Percentiles rank a stretch among this genome's conserved stretches.
These are phyloP conservation scores for Labroides dimidiatus DNA, from an alignment of 2,797 vertebrate genomes.

Conservation along the genomic window DNA sequence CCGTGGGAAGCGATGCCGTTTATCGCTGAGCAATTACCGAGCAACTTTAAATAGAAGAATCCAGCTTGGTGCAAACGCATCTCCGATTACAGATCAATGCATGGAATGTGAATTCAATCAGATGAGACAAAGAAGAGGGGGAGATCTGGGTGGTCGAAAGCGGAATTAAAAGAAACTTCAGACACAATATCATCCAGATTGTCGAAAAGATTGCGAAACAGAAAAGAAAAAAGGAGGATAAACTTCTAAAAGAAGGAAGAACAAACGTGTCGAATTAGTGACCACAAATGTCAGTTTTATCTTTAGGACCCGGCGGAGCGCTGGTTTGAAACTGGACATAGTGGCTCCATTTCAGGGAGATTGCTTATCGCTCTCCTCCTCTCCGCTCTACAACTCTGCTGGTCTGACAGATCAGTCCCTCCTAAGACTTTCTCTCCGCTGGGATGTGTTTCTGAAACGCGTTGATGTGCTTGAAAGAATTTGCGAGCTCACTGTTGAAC, in stretches of 20 bases:
- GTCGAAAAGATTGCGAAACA: neutral
- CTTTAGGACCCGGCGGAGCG: constrained; percentile 92
- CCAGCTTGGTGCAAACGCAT: neutral
- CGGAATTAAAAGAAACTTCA: neutral
- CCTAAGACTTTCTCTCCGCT: constrained; percentile 11
- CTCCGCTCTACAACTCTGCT: constrained; percentile 46
- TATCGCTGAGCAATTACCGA: constrained; percentile 11
- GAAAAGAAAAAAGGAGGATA: too few species aligned
- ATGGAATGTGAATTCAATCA: neutral
- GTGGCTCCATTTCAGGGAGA: constrained; percentile 85
- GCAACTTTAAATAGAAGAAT: constrained; percentile 19
- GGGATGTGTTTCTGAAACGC: constrained; percentile 29
- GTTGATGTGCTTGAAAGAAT: constrained; percentile 48
- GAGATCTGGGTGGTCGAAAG: too few species aligned
- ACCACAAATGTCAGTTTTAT: constrained; percentile 31
- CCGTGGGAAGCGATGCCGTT: constrained; percentile 7
- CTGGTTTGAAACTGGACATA: constrained; percentile 79
- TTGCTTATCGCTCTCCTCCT: constrained; percentile 78
- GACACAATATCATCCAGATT: neutral
- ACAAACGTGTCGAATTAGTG: constrained; percentile 26
- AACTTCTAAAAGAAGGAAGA: neutral
- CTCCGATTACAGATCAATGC: neutral
- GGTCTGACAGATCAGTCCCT: constrained; percentile 31
- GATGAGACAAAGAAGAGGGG: neutral
- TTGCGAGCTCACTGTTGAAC: constrained; percentile 23